Conservation (phyloP, 1,140 invertebrate genomes). For the Anastrepha ludens region DNA sequence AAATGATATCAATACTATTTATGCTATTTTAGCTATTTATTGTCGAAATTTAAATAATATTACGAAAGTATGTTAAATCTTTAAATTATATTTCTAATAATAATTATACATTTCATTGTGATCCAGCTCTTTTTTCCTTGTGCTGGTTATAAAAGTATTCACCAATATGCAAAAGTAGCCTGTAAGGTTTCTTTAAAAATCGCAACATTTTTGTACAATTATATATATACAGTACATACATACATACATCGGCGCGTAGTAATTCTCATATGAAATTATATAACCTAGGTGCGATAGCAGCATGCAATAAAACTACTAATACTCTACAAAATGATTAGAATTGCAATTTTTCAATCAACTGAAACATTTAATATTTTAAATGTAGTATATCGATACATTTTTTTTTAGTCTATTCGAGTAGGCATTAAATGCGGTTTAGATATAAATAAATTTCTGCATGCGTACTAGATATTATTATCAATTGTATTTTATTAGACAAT, state of each 20-base stretch:
- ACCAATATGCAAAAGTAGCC: background rate
- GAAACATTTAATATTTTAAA: background rate
- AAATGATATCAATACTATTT: background rate
- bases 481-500: slow-evolving; percentile 42
- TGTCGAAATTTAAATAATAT: background rate
- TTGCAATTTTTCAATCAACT: slow-evolving; percentile 8
- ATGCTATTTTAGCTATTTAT: background rate
- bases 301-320: slow-evolving; percentile 16
- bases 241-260: background rate
- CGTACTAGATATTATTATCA: slow-evolving; percentile 44
- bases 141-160: background rate
- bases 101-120: background rate
- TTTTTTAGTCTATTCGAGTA: background rate
- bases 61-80: background rate
- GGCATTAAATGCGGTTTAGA: slow-evolving; percentile 24
- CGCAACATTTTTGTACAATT: background rate
- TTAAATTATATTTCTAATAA: background rate
- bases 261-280: background rate
- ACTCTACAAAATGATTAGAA: slow-evolving; percentile 2
- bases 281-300: background rate
- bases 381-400: background rate
- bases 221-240: background rate
- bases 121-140: background rate
- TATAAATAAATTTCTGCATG: slow-evolving; percentile 31
- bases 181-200: background rate